Base-by-base conservation (phyloP, 1,140 invertebrate species). In the Telenomus remus region DNA sequence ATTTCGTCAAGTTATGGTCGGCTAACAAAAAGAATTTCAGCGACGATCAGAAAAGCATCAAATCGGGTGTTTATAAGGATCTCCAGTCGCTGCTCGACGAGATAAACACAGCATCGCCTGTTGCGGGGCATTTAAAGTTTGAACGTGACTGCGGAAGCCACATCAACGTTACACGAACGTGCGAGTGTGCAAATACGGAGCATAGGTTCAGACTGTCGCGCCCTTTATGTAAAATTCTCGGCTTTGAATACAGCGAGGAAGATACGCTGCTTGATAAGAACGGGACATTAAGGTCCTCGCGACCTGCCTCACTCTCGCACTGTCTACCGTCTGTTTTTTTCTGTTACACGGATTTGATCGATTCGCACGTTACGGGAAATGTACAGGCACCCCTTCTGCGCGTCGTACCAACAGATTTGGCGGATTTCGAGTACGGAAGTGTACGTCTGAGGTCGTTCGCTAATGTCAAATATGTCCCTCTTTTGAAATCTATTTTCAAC, bases 301-400 rank as follows among this genome's bases (percentile, higher is more conserved):
- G 42, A 8, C 48, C 59, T 9, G 59, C 72, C 14, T 0, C 33
- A 8, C 15, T 79, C 0, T 2, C 55, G 9, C 19, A 63, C 11
- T 44, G 43, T 3, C 15, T 70, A 34, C 63, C 74, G 0, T 10
- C 42, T 44, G 13, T 74, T 35, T 12, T 79, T 9, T 81, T 72
- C 19, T 35, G 81, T 42, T 82, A 81, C 51, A 69, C 57, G 4
- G 70, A 81, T 81, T n/a, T 73, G 78, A n/a, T n/a, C 13, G 57
- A 72, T 53, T 43, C 59, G 0, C 60, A 76, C 27, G 54, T 72
- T 0, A 70, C 76, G 9, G 79, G 76, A 4, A 72, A 81, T 57
- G 47, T 70, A 3, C 14, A 66, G 53, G 53, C 59, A 8, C 70
- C 70, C 0, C 55, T 80, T 4, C 44, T 80, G 15, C 12, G 69